phyloP scores from a whole-genome alignment of 2,888 invertebrate genomes.

The Mesochorus sp. region DNA sequence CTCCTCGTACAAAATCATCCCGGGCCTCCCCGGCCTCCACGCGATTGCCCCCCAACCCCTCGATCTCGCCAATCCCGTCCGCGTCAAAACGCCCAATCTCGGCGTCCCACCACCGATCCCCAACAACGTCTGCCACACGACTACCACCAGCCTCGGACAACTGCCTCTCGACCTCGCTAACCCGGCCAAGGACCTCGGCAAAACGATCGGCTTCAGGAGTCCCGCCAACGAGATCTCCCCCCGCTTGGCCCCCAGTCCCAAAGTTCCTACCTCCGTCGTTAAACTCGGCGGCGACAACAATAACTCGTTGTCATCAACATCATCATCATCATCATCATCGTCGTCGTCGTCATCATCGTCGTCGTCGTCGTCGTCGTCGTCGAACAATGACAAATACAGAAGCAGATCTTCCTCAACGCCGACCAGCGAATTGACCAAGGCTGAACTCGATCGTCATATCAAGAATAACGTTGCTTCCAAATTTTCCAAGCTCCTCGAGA shows the following conservation, averaged over 20 bases:
- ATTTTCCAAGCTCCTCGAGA: conserved; percentile 66
- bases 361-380: background rate
- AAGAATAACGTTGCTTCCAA: conserved; percentile 65
- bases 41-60: conserved; percentile 72
- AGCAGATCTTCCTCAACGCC: conserved; percentile 57
- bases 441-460: conserved; percentile 70
- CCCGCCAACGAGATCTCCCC: conserved; percentile 56
- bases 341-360: conserved; percentile 28
- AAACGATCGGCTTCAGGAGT: conserved; percentile 68
- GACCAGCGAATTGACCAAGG: conserved; percentile 61
- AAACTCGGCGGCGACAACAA: no score
- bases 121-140: conserved; percentile 9
- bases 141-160: conserved; percentile 64
- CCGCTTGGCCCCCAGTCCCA: conserved; percentile 71
- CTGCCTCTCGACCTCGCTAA: conserved; percentile 75
- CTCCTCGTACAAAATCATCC: conserved; percentile 74
- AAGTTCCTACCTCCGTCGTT: conserved; percentile 70
- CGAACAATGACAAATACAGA: conserved; percentile 67
- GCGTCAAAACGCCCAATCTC: conserved; percentile 66
- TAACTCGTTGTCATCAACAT: conserved; percentile 46
- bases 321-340: background rate
- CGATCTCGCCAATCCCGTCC: conserved; percentile 76
- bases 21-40: conserved; percentile 76
- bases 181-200: conserved; percentile 73
- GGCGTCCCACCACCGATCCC: conserved; percentile 70